These are phyloP conservation scores for Spialia ferax DNA, from an alignment of 2,888 invertebrate genomes.

Conservation along the genomic window DNA sequence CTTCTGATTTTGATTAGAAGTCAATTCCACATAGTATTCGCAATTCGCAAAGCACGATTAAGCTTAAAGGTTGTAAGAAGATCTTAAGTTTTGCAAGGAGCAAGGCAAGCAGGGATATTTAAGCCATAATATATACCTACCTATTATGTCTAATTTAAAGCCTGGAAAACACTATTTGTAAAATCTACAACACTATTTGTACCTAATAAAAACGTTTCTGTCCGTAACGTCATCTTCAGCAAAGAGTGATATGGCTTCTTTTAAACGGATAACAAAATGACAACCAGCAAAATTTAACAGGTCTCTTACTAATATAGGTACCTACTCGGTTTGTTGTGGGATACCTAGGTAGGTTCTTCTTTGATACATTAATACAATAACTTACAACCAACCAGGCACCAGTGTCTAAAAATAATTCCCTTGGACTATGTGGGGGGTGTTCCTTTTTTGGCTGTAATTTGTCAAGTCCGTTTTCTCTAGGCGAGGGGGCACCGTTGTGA, in stretches of 20 bases:
- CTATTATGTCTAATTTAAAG: no score
- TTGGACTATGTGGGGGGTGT: conserved; percentile 90
- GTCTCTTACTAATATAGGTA: conserved; percentile 51
- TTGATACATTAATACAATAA: neutral
- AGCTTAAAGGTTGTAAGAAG: no score
- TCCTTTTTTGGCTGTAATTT: conserved; percentile 92
- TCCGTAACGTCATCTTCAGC: no score
- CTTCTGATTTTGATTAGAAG: neutral
- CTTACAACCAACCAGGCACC: neutral
- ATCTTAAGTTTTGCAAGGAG: no score
- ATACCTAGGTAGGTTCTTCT: no score
- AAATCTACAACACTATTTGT: neutral
- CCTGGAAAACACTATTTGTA: no score
- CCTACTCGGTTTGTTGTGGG: conserved; percentile 36
- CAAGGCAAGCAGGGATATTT: no score
- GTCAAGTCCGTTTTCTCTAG: conserved; percentile 94
- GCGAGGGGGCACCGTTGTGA: conserved; percentile 95
- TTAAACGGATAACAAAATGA: conserved; percentile 77
- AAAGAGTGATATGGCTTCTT: conserved; percentile 65
- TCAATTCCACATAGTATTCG: neutral
- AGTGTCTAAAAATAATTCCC: conserved; percentile 56
- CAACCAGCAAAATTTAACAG: conserved; percentile 55
- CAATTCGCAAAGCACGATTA: no score
- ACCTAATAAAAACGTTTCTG: neutral
- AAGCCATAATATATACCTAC: no score